Percentiles rank a stretch among this genome's conserved stretches.
These are phyloP conservation scores for Psittacus erithacus DNA, from an alignment of 2,113 vertebrate genomes.

Conservation along the genomic window DNA sequence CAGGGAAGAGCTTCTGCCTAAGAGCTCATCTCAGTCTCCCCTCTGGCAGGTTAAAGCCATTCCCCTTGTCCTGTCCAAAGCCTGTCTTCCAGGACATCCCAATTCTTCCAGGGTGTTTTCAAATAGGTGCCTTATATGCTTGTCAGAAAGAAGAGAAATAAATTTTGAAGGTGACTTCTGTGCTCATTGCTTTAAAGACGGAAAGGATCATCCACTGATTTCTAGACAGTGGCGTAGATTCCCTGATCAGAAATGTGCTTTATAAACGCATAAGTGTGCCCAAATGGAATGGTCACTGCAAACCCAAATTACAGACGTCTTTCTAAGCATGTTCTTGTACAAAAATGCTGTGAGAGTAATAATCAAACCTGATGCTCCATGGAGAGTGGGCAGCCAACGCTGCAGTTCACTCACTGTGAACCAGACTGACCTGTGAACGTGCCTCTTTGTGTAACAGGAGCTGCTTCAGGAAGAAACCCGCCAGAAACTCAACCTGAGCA, in stretches of 20 bases:
- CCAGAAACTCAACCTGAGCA: constrained; percentile 94
- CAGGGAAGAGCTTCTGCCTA: not conserved
- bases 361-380: not conserved
- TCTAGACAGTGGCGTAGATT: not conserved
- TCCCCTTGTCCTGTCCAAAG: not conserved
- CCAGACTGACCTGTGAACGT: not conserved
- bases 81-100: not conserved
- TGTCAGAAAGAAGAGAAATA: not conserved
- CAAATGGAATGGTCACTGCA: not conserved
- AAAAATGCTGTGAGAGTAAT: not conserved
- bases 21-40: not conserved
- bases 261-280: not conserved
- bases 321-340: not conserved
- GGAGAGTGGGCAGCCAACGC: not conserved
- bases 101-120: not conserved
- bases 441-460: constrained; percentile 76
- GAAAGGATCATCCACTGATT: not conserved
- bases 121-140: not conserved
- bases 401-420: not conserved
- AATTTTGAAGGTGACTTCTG: not conserved
- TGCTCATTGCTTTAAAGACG: not conserved
- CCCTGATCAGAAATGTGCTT: not conserved
- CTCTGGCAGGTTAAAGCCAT: not conserved
- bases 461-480: constrained; percentile 95
- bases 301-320: not conserved